Percentiles rank a stretch among this genome's conserved stretches.
Evolutionary conservation across 2,797 vertebrate species (phyloP).

Genomic region (Myotis pilosus): DNA sequence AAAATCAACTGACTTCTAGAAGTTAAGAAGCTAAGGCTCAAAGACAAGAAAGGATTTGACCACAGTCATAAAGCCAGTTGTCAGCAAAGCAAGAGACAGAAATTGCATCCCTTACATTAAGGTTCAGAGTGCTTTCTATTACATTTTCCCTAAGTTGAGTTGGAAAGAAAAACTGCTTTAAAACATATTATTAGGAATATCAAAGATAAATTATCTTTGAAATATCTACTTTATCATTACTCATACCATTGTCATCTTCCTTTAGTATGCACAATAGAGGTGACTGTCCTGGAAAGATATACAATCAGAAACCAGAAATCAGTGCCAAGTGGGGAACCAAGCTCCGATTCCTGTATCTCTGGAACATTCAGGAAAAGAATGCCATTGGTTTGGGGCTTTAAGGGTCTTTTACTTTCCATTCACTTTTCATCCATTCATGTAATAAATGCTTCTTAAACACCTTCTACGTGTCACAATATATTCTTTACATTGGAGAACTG

Average conservation of each 20-base stretch:
- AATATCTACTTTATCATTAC: not conserved
- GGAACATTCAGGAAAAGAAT: not conserved
- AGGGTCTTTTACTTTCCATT: not conserved
- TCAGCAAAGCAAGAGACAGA: slow-evolving; percentile 1
- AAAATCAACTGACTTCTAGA: not conserved
- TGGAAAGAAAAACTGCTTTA: slow-evolving; percentile 35
- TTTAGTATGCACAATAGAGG: not conserved
- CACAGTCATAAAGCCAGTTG: not conserved
- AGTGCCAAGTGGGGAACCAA: not conserved
- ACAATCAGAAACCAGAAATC: not conserved
- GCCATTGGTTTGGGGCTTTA: not conserved
- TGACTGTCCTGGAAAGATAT: not conserved
- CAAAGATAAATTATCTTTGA: slow-evolving; percentile 23
- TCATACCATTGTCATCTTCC: not conserved
- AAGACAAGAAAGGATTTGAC: slow-evolving; percentile 50
- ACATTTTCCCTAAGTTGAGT: not conserved
- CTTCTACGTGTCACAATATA: not conserved
- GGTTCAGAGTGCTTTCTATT: not conserved
- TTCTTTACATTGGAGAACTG: not conserved
- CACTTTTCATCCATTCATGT: not conserved
- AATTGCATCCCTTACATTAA: not conserved
- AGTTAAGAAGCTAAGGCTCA: not conserved
- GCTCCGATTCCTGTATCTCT: not conserved
- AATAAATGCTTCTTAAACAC: not conserved
- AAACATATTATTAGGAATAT: not conserved